Evolutionary conservation across 2,113 vertebrate species (phyloP).

Genomic region (Hyla sarda): DNA sequence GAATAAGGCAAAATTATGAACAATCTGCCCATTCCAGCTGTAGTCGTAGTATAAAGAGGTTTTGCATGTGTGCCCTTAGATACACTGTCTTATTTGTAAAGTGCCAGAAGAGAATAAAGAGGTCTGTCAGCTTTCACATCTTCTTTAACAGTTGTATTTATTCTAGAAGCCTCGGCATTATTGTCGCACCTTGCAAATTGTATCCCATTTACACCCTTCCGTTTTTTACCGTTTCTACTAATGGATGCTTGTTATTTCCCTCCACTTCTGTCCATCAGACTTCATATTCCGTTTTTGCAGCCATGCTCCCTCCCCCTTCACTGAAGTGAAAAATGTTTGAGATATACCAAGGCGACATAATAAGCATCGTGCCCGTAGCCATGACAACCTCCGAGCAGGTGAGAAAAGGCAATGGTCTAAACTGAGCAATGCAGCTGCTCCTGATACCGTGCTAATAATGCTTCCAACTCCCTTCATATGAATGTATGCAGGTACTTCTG

Average conservation of each 20-base stretch:
- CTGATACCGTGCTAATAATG: slow-evolving; percentile 42
- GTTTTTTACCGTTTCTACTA: neutral
- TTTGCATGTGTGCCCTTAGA: neutral
- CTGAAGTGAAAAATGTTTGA: slow-evolving; percentile 61
- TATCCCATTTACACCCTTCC: neutral
- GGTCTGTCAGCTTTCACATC: neutral
- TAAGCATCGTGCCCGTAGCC: slow-evolving; percentile 69
- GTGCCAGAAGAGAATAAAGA: neutral
- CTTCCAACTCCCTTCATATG: neutral
- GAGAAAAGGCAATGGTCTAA: slow-evolving; percentile 61
- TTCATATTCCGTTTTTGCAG: slow-evolving; percentile 24
- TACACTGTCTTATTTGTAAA: neutral
- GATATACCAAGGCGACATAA: slow-evolving; percentile 68
- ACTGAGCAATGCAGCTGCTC: slow-evolving; percentile 51
- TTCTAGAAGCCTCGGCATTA: neutral
- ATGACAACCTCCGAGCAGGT: slow-evolving; percentile 70
- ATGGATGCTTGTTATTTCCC: slow-evolving; percentile 1
- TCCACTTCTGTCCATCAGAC: slow-evolving; percentile 28
- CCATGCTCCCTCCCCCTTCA: slow-evolving; percentile 3
- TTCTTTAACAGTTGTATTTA: neutral
- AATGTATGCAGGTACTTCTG: neutral
- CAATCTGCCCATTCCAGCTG: neutral
- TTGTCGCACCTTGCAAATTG: neutral
- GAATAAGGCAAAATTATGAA: neutral
- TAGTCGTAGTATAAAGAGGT: neutral